These are phyloP conservation scores for Fragum whitleyi DNA, from an alignment of 2,888 invertebrate genomes.

Conservation along the genomic window DNA sequence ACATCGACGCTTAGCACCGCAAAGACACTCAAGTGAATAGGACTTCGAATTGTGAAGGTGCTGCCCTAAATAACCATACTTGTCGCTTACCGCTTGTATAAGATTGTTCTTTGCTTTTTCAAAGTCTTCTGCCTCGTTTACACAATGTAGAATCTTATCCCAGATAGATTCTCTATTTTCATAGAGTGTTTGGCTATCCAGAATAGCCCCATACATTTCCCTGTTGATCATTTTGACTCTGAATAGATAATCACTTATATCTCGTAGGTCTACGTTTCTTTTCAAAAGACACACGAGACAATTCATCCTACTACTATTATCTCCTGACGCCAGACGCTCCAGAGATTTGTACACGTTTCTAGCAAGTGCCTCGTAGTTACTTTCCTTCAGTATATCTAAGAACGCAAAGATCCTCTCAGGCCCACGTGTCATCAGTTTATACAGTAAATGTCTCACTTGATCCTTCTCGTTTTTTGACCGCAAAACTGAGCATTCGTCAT, in stretches of 20 bases:
- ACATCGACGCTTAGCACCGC: background rate
- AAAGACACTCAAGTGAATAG: background rate
- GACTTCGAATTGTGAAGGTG: background rate
- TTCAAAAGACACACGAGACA: constrained; percentile 2
- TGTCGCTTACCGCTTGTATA: background rate
- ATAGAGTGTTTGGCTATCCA: background rate
- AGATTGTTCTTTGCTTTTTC: background rate
- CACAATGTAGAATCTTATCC: background rate
- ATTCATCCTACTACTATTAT: background rate
- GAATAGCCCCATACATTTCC: constrained; percentile 10
- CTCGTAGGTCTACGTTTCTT: background rate
- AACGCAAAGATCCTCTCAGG: background rate
- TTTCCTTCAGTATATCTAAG: background rate
- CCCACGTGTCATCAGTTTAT: constrained; percentile 18
- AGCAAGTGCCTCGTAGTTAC: background rate
- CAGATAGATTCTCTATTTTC: constrained; percentile 12
- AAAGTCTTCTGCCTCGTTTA: constrained; percentile 9
- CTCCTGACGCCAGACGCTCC: background rate
- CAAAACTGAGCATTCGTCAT: background rate
- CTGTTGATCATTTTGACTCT: constrained; percentile 4
- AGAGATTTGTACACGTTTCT: background rate
- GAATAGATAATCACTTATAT: constrained; percentile 16
- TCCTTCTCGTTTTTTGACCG: constrained; percentile 18
- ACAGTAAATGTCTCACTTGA: background rate
- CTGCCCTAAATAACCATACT: background rate